Evolutionary conservation across 2,888 invertebrate genomes (phyloP).

Genomic region (Thalpophila matura): DNA sequence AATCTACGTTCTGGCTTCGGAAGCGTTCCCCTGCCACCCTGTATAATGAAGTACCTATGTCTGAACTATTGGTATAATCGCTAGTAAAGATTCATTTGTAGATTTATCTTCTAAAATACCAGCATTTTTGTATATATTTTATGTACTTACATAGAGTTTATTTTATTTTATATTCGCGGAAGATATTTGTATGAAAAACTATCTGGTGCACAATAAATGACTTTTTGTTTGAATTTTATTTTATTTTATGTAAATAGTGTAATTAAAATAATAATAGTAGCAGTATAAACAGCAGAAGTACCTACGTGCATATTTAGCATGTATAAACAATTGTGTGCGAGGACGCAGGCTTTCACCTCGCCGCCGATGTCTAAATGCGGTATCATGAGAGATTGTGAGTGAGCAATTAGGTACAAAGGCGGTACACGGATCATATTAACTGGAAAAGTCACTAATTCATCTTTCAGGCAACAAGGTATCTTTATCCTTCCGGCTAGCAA

Average conservation of each 20-base stretch:
- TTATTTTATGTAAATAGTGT: neutral
- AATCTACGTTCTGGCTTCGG: no score
- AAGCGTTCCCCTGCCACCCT: no score
- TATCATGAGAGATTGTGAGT: constrained; percentile 65
- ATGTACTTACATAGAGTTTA: no score
- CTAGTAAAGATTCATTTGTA: no score
- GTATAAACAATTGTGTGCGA: constrained; percentile 56
- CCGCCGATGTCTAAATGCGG: constrained; percentile 62
- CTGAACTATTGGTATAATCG: no score
- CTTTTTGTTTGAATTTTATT: neutral
- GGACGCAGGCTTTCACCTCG: constrained; percentile 29
- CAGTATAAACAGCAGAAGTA: neutral
- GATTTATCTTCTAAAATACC: no score
- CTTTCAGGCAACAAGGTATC: neutral
- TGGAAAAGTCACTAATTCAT: constrained; percentile 47
- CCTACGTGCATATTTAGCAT: neutral
- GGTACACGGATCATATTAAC: constrained; percentile 41
- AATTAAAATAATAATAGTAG: neutral
- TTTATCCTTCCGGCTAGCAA: neutral
- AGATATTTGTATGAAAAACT: neutral
- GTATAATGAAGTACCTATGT: no score
- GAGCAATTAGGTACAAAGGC: constrained; percentile 69
- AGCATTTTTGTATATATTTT: no score
- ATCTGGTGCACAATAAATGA: neutral
- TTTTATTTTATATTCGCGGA: neutral